These are phyloP conservation scores for Cyclura pinguis DNA, from an alignment of 2,797 vertebrate genomes.

Conservation along the genomic window DNA sequence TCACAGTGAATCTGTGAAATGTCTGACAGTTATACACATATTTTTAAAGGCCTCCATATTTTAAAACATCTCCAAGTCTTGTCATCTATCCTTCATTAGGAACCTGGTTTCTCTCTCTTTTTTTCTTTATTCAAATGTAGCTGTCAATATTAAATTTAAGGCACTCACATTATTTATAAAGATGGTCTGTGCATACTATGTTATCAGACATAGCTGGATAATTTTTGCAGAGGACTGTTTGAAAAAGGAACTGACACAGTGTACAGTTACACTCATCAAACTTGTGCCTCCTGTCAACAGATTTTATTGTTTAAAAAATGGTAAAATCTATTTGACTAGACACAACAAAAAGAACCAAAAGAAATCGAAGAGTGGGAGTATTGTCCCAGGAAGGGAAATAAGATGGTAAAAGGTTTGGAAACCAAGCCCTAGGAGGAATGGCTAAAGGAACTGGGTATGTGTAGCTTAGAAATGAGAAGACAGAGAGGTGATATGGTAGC, in stretches of 20 bases:
- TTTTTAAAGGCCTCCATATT: background rate
- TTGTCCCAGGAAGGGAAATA: too few species aligned
- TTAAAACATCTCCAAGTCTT: background rate
- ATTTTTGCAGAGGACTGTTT: background rate
- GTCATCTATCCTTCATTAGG: background rate
- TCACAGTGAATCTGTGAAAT: conserved; percentile 26
- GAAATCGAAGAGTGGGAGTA: too few species aligned
- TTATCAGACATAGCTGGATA: background rate
- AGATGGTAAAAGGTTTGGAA: too few species aligned
- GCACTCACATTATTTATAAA: background rate
- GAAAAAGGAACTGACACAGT: background rate
- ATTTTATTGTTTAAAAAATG: background rate
- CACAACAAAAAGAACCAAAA: too few species aligned
- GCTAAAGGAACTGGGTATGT: too few species aligned
- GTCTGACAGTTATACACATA: conserved; percentile 6
- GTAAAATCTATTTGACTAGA: background rate
- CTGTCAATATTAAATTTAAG: conserved; percentile 4
- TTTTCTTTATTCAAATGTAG: conserved; percentile 10
- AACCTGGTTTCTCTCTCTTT: conserved; percentile 6
- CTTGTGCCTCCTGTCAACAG: background rate
- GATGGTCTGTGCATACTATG: background rate
- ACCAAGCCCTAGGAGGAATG: too few species aligned
- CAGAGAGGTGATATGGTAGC: too few species aligned
- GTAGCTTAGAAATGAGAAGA: too few species aligned
- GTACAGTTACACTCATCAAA: background rate